A percentile compares a stretch with the other conserved stretches of the same genome.
Evolutionary conservation across 23 tunicate species (phyloP).

Genomic region (Corella eumyota): DNA sequence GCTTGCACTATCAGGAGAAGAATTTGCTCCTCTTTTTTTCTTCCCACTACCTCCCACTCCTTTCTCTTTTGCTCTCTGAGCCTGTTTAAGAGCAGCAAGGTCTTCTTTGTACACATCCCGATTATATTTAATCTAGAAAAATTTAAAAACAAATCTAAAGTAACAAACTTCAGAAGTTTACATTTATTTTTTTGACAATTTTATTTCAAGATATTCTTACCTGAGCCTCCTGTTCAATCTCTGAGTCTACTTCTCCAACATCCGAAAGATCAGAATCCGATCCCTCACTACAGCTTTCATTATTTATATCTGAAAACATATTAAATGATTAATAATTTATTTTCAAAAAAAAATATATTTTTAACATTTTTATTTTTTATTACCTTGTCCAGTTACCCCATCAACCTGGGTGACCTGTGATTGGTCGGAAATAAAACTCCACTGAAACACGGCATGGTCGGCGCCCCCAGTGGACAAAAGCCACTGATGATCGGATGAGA

Average conservation of each 20-base stretch:
- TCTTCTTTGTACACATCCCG: slow-evolving; percentile 81
- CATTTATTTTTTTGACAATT: not conserved
- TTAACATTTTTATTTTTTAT: not conserved
- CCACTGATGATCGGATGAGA: slow-evolving; percentile 62
- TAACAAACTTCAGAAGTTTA: no score
- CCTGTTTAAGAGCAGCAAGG: slow-evolving; percentile 35
- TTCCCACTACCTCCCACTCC: slow-evolving; percentile 4
- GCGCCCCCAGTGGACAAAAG: slow-evolving; percentile 93
- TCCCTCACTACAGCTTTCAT: slow-evolving; percentile 71
- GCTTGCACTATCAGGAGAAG: slow-evolving; percentile 33
- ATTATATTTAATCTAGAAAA: slow-evolving; percentile 35
- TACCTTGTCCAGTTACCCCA: no score
- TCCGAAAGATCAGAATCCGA: slow-evolving; percentile 83
- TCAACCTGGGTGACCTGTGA: no score
- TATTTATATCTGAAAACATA: slow-evolving; percentile 14
- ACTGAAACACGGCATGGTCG: slow-evolving; percentile 96
- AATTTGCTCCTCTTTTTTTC: slow-evolving; percentile 24
- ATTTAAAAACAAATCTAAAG: not conserved
- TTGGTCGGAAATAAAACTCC: slow-evolving; percentile 46
- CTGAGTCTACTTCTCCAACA: slow-evolving; percentile 91
- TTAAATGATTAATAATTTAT: not conserved
- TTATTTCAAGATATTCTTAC: slow-evolving; percentile 10
- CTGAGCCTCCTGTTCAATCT: slow-evolving; percentile 85
- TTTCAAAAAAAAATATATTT: not conserved
- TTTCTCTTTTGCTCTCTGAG: slow-evolving; percentile 7